Conservation (phyloP, 2,888 invertebrate genomes). For the Xestia xanthographa region DNA sequence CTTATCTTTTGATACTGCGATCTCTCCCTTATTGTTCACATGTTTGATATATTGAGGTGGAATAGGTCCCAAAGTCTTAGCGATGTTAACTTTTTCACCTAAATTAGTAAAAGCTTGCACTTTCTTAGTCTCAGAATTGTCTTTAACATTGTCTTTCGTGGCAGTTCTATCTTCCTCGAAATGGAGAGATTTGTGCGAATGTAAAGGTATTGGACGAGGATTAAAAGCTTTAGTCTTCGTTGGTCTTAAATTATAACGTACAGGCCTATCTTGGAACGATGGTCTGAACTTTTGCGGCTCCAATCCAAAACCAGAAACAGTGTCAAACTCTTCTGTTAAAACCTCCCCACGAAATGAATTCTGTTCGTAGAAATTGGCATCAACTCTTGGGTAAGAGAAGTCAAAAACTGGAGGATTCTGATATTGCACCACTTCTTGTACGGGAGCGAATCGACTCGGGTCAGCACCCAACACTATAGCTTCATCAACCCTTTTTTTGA, state of each 20-base stretch:
- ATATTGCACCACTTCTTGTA: conserved; percentile 9
- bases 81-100: conserved; percentile 22
- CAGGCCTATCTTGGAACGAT: neutral
- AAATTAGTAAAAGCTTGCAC: neutral
- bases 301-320: neutral
- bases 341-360: neutral
- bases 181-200: neutral
- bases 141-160: conserved; percentile 26
- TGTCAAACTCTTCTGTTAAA: conserved; percentile 10
- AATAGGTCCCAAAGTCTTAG: conserved; percentile 25
- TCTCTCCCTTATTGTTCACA: neutral
- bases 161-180: conserved; percentile 2
- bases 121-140: neutral
- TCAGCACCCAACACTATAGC: conserved; percentile 34
- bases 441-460: neutral
- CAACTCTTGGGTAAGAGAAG: conserved; percentile 18
- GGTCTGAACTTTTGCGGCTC: neutral
- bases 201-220: conserved; percentile 4
- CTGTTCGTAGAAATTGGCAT: conserved; percentile 3
- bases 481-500: conserved; percentile 67
- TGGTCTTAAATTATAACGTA: conserved; percentile 19
- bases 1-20: conserved; percentile 7
- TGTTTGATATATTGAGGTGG: conserved; percentile 34
- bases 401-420: conserved; percentile 18
- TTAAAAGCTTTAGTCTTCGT: conserved; percentile 29